Evolutionary conservation across 2,888 invertebrate species (phyloP), one percentile per base, ranked within the genome.

Genomic region (Beris morrisii): DNA sequence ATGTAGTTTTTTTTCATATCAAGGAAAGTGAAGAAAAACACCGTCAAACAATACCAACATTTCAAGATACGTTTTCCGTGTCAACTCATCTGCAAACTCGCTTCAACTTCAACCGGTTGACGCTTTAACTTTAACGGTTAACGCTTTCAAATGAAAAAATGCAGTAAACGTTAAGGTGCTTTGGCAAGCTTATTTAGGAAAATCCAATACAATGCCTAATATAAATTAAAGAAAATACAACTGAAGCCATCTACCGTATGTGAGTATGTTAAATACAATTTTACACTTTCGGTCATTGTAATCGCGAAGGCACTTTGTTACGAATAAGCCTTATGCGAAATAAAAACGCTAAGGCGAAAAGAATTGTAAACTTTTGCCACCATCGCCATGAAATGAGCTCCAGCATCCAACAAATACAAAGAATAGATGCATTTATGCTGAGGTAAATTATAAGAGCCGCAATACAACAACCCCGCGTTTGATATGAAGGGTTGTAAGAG

Each of bases 371-470:
- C 38, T 61, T 38, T 61, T 50, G 15, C 61, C 38, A 38, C 61
- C 52, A 50, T 32, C 38, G n/a, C 43, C 28, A 48, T 48, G 31
- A 59, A n/a, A 59, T 61, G 50, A 32, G 38, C 38, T 28, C 50
- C 52, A 52, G 61, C 61, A 61, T 61, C 50, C 12, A 52, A 22
- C 52, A 52, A 50, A 61, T 38, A 43, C 38, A 30, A 52, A 43
- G 58, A 52, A 61, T 61, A 52, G 61, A 61, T 61, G 61, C 61
- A 61, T 61, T 61, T 61, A 61, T 38, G 61, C 61, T 61, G 61
- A 61, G 61, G 61, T 50, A 50, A 61, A 32, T 61, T 52, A 38
- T 52, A 50, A 61, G 61, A 61, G 61, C 43, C 61, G 9, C 52
- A 9, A 38, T 9, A 38, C 38, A 38, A 38, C 7, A 9, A 38